Conservation (phyloP, 2,888 invertebrate genomes). For the Amiota mariae region DNA sequence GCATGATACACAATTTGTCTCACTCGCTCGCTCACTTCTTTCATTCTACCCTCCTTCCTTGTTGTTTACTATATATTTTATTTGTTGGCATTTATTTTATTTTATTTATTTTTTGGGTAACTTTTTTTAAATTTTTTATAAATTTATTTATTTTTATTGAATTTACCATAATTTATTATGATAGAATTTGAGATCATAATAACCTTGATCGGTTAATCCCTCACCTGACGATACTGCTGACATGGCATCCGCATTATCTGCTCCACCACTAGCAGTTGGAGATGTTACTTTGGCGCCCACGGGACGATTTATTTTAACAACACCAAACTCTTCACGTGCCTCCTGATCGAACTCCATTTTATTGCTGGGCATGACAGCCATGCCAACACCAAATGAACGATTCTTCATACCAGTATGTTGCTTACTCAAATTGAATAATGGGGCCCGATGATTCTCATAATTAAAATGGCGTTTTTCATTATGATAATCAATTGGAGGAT, state of each 20-base stretch:
- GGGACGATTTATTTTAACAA: constrained; percentile 71
- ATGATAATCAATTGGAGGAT: background rate
- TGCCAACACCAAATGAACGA: constrained; percentile 72
- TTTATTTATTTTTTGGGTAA: background rate
- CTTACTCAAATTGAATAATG: constrained; percentile 68
- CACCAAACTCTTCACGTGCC: constrained; percentile 70
- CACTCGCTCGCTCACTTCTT: background rate
- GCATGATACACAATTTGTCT: constrained; percentile 15
- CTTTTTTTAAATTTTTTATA: background rate
- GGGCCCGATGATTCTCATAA: constrained; percentile 58
- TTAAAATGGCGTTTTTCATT: background rate
- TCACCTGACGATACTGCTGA: constrained; percentile 69
- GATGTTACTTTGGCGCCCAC: constrained; percentile 55
- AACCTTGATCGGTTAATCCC: constrained; percentile 79
- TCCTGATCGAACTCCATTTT: constrained; percentile 74
- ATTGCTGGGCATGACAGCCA: constrained; percentile 71
- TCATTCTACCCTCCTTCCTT: background rate
- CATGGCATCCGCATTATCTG: constrained; percentile 69
- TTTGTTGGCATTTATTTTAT: background rate
- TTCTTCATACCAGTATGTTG: constrained; percentile 74
- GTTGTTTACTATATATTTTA: background rate
- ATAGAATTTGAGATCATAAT: constrained; percentile 84
- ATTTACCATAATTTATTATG: constrained; percentile 84
- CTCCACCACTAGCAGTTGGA: constrained; percentile 36
- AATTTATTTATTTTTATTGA: constrained; percentile 3